Conservation (phyloP, 2,888 invertebrate genomes). For the Drosophila putrida region DNA sequence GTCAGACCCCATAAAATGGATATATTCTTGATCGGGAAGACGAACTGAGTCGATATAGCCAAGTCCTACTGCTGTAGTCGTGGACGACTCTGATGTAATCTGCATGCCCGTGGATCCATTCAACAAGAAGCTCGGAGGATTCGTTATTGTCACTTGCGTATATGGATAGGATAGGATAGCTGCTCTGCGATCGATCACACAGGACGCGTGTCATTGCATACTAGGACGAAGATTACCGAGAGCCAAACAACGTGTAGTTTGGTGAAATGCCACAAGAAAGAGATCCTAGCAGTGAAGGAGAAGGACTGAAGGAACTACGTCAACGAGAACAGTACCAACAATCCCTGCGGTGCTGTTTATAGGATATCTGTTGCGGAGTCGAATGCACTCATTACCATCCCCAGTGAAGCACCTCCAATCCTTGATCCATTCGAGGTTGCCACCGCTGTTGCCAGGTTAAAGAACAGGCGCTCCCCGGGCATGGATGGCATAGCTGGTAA, state of each 20-base stretch:
- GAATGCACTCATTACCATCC: slow-evolving; percentile 6
- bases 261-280: slow-evolving; percentile 34
- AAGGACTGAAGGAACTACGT: slow-evolving; percentile 22
- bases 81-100: slow-evolving; percentile 20
- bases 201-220: slow-evolving; percentile 9
- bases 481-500: not conserved
- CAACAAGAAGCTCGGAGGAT: slow-evolving; percentile 36
- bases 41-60: too few relatives aligned
- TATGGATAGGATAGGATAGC: slow-evolving; percentile 35
- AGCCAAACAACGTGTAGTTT: slow-evolving; percentile 11
- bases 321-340: not conserved
- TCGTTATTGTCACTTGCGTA: slow-evolving; percentile 41
- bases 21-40: too few relatives aligned
- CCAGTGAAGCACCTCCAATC: not conserved
- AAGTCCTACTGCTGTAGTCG: slow-evolving; percentile 27
- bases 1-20: too few relatives aligned
- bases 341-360: slow-evolving; percentile 25
- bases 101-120: slow-evolving; percentile 21
- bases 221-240: slow-evolving; percentile 7
- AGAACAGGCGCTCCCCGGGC: slow-evolving; percentile 33
- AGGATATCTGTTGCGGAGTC: slow-evolving; percentile 21
- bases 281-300: slow-evolving; percentile 20
- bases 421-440: slow-evolving; percentile 11
- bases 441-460: slow-evolving; percentile 14
- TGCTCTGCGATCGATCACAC: slow-evolving; percentile 12